phyloP scores from a whole-genome alignment of 1,140 invertebrate species.

The Meloidogyne floridensis region DNA sequence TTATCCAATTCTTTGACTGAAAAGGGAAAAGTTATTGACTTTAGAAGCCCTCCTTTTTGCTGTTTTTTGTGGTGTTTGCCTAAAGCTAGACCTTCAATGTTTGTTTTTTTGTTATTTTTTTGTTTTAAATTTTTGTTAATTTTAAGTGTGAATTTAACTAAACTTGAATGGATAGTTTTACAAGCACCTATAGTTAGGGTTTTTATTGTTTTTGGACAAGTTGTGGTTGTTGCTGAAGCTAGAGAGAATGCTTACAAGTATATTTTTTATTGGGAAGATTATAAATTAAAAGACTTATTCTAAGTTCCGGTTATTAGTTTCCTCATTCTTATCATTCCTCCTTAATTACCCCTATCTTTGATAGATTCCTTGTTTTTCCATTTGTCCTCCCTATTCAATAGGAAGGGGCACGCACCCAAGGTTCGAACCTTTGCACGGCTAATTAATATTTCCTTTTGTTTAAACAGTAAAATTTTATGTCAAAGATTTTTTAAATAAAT shows the following conservation, averaged over 20 bases:
- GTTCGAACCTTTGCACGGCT: too few species aligned
- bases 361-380: too few species aligned
- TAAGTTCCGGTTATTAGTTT: too few species aligned
- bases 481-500: too few species aligned
- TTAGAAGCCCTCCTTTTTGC: constrained; percentile 46
- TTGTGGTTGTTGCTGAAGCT: constrained; percentile 36
- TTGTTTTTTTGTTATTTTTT: constrained; percentile 21
- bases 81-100: constrained; percentile 37
- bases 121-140: neutral
- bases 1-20: constrained; percentile 25
- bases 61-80: constrained; percentile 42
- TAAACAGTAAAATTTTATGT: too few species aligned
- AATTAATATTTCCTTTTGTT: too few species aligned
- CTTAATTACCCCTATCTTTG: too few species aligned
- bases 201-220: constrained; percentile 40
- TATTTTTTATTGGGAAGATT: too few species aligned
- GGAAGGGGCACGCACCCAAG: too few species aligned
- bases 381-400: too few species aligned
- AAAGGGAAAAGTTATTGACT: constrained; percentile 35
- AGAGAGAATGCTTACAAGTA: constrained; percentile 37
- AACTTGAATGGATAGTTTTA: constrained; percentile 48
- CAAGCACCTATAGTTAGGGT: constrained; percentile 50
- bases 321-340: too few species aligned
- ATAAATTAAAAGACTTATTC: too few species aligned
- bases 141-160: constrained; percentile 38